Base-by-base conservation (phyloP, 37 sponge, comb jelly and placozoan genomes). In the Cladorhizidae sp. region DNA sequence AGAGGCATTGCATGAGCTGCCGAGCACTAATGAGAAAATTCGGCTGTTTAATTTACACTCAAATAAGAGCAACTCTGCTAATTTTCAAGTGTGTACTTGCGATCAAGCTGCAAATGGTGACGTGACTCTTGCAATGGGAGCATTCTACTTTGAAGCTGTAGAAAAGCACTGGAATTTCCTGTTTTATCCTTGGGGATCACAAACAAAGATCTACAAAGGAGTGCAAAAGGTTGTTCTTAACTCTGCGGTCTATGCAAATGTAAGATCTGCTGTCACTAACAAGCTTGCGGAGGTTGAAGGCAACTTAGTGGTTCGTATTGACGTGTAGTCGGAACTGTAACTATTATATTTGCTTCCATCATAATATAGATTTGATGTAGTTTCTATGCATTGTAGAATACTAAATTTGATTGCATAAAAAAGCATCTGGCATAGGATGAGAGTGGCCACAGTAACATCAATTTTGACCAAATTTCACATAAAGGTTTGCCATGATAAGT, bases 31-130 rank as follows among this genome's bases (percentile, higher is more conserved):
- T 36, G 6, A 36, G 5, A 18, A 5, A 5, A 18, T 67, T 32
- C 6, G 5, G 35, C 8, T 67, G 28, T 67, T 67, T 67, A 36
- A 67, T 36, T 37, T 2, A 17, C 36, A 36, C 8, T 3, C 39
- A 17, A 26, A 17, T 17, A n/a, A 25, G 28, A 64, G 23, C 28
- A n/a, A 25, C 39, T 26, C 2, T 5, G 38, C 38, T 5, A 67
- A 67, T 36, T 67, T 67, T 36, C 68, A 67, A 28, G 26, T 67
- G 20, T 32, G 15, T 21, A 17, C 68, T 37, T 67, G 68, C 39
- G 68, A 67, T 36, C 68, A 67, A 36, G 7, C 37, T 36, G 6
- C 36, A 18, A 67, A 36, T 67, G 68, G 68, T 18, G 68, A 67
- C 31, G 68, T 67, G 8, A 37, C 68, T 15, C 68, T 67, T 7